These are phyloP conservation scores for Enteromius argenteus DNA, from an alignment of 2,797 vertebrate species.

Conservation along the genomic window DNA sequence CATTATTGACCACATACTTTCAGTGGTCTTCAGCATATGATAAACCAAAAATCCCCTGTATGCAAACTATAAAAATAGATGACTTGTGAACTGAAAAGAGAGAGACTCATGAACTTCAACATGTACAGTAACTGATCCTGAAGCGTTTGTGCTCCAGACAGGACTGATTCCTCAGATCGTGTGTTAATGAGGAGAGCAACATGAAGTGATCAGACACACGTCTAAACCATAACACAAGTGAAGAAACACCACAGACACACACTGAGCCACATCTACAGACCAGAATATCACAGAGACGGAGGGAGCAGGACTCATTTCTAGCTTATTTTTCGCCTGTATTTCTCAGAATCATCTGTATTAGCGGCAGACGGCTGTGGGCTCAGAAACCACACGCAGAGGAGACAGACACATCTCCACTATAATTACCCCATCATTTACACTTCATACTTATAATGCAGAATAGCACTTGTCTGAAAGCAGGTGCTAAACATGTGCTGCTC, in stretches of 20 bases:
- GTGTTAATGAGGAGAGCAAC: background rate
- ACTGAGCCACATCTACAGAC: background rate
- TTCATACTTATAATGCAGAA: constrained; percentile 15
- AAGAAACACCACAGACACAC: background rate
- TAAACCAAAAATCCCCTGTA: background rate
- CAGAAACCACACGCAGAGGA: constrained; percentile 39
- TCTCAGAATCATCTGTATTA: constrained; percentile 41
- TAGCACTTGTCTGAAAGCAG: constrained; percentile 16
- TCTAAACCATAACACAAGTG: background rate
- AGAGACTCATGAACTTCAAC: background rate
- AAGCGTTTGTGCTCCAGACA: background rate
- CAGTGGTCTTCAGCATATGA: background rate
- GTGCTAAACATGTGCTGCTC: constrained; percentile 14
- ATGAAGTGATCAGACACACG: no score
- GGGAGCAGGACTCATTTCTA: background rate
- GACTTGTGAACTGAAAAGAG: background rate
- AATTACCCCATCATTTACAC: background rate
- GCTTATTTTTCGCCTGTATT: background rate
- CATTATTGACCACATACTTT: background rate
- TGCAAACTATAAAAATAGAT: background rate
- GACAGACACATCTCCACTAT: background rate
- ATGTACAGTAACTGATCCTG: background rate
- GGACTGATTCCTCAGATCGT: background rate
- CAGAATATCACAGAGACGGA: background rate
- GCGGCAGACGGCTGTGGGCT: background rate